A percentile compares a stretch with the other conserved stretches of the same genome.
Conservation (phyloP, 2,888 invertebrate genomes). For the Melieria crassipennis region DNA sequence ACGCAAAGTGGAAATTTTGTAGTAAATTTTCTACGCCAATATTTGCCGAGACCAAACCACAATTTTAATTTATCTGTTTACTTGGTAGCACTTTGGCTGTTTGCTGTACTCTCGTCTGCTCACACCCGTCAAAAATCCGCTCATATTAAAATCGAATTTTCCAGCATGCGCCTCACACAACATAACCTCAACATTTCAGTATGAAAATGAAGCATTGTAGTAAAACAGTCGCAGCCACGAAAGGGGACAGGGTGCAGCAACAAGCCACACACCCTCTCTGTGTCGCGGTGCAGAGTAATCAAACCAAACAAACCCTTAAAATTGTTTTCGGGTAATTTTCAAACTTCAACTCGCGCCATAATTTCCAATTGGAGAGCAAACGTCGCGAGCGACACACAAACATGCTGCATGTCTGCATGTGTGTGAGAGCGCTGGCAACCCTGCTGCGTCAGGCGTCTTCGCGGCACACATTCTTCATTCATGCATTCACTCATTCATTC, state of each 20-base stretch:
- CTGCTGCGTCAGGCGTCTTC: too few relatives aligned
- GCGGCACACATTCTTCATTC: too few relatives aligned
- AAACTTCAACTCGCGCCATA: background rate
- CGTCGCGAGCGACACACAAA: background rate
- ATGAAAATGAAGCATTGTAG: slow-evolving; percentile 9
- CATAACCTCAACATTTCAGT: slow-evolving; percentile 23
- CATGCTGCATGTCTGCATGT: background rate
- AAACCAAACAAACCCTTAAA: slow-evolving; percentile 22
- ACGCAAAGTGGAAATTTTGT: too few relatives aligned
- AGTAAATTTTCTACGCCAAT: background rate
- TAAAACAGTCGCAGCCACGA: slow-evolving; percentile 2
- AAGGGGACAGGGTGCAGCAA: background rate
- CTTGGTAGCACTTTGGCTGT: background rate
- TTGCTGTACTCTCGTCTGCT: too few relatives aligned
- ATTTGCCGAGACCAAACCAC: background rate
- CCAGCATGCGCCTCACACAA: slow-evolving; percentile 4
- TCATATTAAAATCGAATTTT: slow-evolving; percentile 27
- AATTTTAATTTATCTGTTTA: slow-evolving; percentile 25
- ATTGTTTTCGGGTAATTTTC: background rate
- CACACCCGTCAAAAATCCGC: background rate
- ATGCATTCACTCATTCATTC: too few relatives aligned
- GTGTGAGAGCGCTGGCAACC: background rate
- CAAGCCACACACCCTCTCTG: background rate
- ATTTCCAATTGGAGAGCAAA: background rate
- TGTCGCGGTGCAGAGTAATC: background rate